Evolutionary conservation across 2,797 vertebrate genomes (phyloP).

Genomic region (Micropoecilia bifurca): DNA sequence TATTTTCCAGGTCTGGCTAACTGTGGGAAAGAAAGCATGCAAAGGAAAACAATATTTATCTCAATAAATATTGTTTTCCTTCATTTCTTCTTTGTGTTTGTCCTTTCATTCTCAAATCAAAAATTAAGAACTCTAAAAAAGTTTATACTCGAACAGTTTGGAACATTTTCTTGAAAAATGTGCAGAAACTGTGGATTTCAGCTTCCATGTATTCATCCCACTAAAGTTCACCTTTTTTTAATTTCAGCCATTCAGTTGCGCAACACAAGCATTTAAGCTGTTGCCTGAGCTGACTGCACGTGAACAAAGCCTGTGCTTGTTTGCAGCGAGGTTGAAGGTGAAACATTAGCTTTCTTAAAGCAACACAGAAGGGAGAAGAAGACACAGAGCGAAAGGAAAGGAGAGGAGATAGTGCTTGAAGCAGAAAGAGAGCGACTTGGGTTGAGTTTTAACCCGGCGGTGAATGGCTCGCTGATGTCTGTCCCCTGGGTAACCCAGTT

Average conservation of each 20-base stretch:
- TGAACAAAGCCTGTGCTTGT: conserved; percentile 67
- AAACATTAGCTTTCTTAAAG: conserved; percentile 59
- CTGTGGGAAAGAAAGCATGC: not conserved
- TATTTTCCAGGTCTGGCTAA: not conserved
- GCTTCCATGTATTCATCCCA: conserved; percentile 31
- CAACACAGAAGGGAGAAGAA: conserved; percentile 14
- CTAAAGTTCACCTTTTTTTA: conserved; percentile 8
- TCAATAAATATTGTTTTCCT: not conserved
- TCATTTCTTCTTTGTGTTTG: not conserved
- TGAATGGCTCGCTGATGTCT: conserved; percentile 76
- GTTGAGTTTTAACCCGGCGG: conserved; percentile 70
- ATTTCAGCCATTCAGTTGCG: conserved; percentile 46
- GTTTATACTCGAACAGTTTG: not conserved
- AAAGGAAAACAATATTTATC: not conserved
- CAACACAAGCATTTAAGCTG: conserved; percentile 34
- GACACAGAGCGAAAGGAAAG: conserved; percentile 10
- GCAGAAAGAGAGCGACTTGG: conserved; percentile 40
- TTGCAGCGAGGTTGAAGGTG: conserved; percentile 42
- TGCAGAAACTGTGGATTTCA: not conserved
- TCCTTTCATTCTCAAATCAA: not conserved
- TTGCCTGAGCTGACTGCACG: conserved; percentile 37
- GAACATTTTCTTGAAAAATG: not conserved
- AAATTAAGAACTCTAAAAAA: not conserved
- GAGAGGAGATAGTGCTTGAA: conserved; percentile 25
- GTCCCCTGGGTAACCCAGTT: conserved; percentile 84